Conservation (phyloP, 1,140 invertebrate genomes). For the Coboldia fuscipes region DNA sequence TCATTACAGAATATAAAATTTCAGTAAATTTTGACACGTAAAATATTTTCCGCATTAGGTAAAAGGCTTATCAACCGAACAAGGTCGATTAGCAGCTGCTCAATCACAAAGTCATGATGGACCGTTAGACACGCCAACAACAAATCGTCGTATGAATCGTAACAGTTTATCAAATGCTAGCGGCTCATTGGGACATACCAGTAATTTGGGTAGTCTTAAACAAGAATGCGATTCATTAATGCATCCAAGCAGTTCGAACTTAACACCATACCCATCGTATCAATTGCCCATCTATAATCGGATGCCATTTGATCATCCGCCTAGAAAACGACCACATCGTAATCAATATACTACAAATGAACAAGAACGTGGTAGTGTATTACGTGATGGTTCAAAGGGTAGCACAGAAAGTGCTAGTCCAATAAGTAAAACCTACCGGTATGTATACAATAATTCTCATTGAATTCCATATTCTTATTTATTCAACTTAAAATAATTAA, state of each 20-base stretch:
- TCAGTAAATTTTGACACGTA: no score
- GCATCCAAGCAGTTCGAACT: conserved; percentile 13
- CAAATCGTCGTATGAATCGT: conserved; percentile 12
- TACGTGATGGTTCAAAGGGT: conserved; percentile 21
- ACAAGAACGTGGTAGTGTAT: conserved; percentile 18
- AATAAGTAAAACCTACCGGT: conserved; percentile 16
- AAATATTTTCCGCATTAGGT: conserved; percentile 27
- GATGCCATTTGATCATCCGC: conserved; percentile 17
- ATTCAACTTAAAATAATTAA: neutral
- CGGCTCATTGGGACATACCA: conserved; percentile 11
- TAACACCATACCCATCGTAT: conserved; percentile 12
- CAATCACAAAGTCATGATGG: conserved; percentile 31
- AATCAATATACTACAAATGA: conserved; percentile 24
- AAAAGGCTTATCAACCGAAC: conserved; percentile 56
- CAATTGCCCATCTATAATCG: conserved; percentile 19
- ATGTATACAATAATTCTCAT: neutral
- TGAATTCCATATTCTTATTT: neutral
- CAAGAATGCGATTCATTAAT: conserved; percentile 21
- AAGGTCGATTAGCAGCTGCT: conserved; percentile 45
- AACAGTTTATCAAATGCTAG: conserved; percentile 19
- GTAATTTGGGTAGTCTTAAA: conserved; percentile 14
- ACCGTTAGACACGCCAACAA: conserved; percentile 15
- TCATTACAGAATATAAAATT: neutral
- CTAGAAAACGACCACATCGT: conserved; percentile 26
- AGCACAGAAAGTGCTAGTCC: conserved; percentile 15